A percentile compares a stretch with the other conserved stretches of the same genome.
phyloP scores from a whole-genome alignment of 2,797 vertebrate species.

The Pterois miles region DNA sequence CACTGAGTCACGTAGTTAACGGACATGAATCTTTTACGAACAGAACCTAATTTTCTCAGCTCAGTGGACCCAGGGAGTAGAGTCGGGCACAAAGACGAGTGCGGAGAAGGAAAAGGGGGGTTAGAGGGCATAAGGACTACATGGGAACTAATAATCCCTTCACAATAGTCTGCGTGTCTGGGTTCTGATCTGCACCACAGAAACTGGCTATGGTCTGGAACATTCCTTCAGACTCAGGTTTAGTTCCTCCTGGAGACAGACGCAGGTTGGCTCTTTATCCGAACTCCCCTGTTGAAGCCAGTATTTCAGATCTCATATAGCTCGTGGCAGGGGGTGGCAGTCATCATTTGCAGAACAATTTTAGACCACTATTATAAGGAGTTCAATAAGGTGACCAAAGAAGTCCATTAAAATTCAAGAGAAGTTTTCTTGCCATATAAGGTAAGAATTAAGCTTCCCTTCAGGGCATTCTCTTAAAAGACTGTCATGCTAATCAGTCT shows the following conservation, averaged over 20 bases:
- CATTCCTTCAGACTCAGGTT: constrained; percentile 77
- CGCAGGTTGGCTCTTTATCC: constrained; percentile 66
- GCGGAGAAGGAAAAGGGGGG: constrained; percentile 42
- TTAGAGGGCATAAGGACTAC: constrained; percentile 55
- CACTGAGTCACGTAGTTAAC: constrained; percentile 54
- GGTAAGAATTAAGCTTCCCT: constrained; percentile 28
- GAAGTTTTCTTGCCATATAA: constrained; percentile 21
- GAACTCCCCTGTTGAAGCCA: constrained; percentile 59
- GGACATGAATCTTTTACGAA: constrained; percentile 47
- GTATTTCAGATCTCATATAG: constrained; percentile 63
- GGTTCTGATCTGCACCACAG: constrained; percentile 70
- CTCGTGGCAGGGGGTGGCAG: constrained; percentile 39
- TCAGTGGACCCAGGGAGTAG: constrained; percentile 53
- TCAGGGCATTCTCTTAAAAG: constrained; percentile 13
- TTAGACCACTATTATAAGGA: constrained; percentile 18
- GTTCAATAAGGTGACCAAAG: constrained; percentile 39
- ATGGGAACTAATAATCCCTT: constrained; percentile 78
- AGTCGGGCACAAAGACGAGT: constrained; percentile 68
- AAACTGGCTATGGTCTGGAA: constrained; percentile 65
- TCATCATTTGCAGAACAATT: constrained; percentile 41
- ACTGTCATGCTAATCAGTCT: constrained; percentile 29
- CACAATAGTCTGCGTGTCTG: constrained; percentile 70
- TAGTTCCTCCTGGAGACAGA: constrained; percentile 80
- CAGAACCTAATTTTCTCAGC: constrained; percentile 62
- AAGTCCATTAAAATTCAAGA: constrained; percentile 31